Evolutionary conservation across 2,888 invertebrate species (phyloP), one percentile per base, ranked within the genome.

Genomic region (Athalia cordata): DNA sequence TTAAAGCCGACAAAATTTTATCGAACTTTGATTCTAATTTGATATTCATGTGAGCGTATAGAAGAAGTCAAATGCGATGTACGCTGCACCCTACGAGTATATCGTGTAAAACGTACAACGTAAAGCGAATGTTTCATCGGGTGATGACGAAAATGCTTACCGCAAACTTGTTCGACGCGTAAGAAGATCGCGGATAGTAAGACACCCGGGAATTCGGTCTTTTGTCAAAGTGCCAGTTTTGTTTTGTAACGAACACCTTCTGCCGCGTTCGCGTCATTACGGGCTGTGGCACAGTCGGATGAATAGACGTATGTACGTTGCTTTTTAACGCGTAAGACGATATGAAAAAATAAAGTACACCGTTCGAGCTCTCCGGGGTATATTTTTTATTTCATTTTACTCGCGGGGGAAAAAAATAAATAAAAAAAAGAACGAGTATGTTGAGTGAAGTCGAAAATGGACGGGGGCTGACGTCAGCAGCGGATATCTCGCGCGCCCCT

Each of bases 401-500:
- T 29, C 29, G 0, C 29, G 2, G 29, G 29, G 29, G 29, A 29
- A 29, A 29, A 29, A 29, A 29, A 29, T 29, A 29, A 29, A 29
- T 1, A 29, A 29, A 29, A 29, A 1, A 29, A 29, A 29, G 2
- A 29, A 29, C 29, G 29, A 29, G 29, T 29, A 29, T 2, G 29
- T 29, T 29, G 29, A 29, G 29, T 2, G 29, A 29, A 29, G 29
- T 29, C 29, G 29, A 29, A 29, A 29, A 29, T 29, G 29, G 29
- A 29, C 29, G 29, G 29, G 29, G 1, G 29, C 29, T 29, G 29
- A 59, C 59, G 13, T 59, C 11, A 11, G 13, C 13, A 47, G 66
- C 66, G 49, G 13, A 15, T 15, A 13, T 66, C 66, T 66, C 49
- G 47, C 11, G 47, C 49, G 49, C 66, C 66, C 66, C 66, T 47